phyloP scores from a whole-genome alignment of 2,113 vertebrate species.

The Vidua chalybeata region DNA sequence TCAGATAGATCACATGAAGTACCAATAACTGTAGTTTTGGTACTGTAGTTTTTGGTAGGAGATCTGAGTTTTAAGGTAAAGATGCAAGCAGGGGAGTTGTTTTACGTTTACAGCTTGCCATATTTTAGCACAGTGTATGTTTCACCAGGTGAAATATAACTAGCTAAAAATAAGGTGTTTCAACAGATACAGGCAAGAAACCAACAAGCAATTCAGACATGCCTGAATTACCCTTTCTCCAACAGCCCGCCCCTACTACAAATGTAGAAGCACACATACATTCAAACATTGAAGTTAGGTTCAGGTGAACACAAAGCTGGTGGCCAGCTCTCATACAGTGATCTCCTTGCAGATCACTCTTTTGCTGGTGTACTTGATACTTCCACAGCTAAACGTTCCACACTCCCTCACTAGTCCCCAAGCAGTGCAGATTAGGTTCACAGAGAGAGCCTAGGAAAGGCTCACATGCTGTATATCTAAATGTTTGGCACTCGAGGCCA shows the following conservation, averaged over 20 bases:
- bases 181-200: not conserved
- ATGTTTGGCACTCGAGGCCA: not conserved
- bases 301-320: not conserved
- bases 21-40: not conserved
- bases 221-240: not conserved
- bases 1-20: not conserved
- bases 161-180: not conserved
- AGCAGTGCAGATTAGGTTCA: fast-evolving
- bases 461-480: not conserved
- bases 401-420: not conserved
- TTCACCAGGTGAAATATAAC: not conserved
- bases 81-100: not conserved
- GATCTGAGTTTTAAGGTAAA: not conserved
- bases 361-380: not conserved
- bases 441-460: not conserved
- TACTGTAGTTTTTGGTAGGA: too few species aligned
- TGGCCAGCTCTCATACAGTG: not conserved
- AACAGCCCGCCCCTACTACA: not conserved
- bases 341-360: not conserved
- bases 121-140: not conserved
- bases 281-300: not conserved
- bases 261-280: not conserved
- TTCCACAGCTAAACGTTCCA: not conserved
- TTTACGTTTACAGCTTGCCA: not conserved
- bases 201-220: not conserved